Percentiles rank a stretch among this genome's conserved stretches.
These are phyloP conservation scores for Poecilia latipinna DNA, from an alignment of 2,113 vertebrate genomes.

Conservation along the genomic window DNA sequence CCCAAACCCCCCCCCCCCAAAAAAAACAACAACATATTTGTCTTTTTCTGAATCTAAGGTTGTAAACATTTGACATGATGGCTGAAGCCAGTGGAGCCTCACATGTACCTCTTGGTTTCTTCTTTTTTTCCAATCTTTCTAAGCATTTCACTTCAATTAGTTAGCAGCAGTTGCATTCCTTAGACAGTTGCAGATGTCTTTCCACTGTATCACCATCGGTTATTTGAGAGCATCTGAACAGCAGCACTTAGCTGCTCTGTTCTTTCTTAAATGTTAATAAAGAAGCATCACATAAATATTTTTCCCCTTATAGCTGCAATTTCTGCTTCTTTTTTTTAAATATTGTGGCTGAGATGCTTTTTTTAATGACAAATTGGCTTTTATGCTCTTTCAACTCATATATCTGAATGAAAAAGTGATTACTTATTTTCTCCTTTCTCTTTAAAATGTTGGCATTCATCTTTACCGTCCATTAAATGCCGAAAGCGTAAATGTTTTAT, in stretches of 20 bases:
- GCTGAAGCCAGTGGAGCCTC: not conserved
- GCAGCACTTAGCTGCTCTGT: not conserved
- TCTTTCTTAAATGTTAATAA: not conserved
- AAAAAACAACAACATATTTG: not conserved
- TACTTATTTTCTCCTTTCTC: not conserved
- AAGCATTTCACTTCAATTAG: no score
- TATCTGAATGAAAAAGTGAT: slow-evolving; percentile 2
- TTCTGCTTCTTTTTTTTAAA: not conserved
- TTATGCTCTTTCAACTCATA: not conserved
- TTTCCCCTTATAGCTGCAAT: not conserved
- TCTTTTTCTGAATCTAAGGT: not conserved
- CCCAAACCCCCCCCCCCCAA: no score
- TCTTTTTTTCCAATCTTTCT: no score
- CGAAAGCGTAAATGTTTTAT: not conserved
- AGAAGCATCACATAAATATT: not conserved
- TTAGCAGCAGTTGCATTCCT: no score
- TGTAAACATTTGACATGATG: not conserved
- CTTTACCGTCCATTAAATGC: not conserved
- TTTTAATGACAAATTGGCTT: not conserved
- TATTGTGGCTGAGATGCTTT: not conserved
- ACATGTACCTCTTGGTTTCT: not conserved
- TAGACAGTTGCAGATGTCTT: no score
- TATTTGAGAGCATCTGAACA: not conserved
- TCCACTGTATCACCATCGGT: not conserved
- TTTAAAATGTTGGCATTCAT: slow-evolving; percentile 12